Conservation (phyloP, 2,888 invertebrate species). For the Cinara cedri region DNA sequence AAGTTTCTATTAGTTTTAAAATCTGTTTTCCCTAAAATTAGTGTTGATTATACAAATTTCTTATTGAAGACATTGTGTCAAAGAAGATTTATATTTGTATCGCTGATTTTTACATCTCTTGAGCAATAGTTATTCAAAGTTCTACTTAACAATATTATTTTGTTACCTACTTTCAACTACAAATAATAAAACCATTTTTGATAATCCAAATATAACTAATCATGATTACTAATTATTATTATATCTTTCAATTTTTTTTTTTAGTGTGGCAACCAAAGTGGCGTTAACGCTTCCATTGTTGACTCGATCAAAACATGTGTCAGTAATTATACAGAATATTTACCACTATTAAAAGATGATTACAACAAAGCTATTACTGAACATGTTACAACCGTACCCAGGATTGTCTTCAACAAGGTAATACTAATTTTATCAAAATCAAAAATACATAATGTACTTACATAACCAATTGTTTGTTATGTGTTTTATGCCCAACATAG, state of each 20-base stretch:
- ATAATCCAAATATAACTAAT: too few relatives aligned
- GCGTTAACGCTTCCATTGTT: neutral
- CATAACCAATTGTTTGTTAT: neutral
- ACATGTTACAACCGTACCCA: neutral
- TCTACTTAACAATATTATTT: neutral
- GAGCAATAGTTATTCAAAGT: neutral
- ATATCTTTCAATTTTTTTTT: neutral
- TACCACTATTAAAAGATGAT: neutral
- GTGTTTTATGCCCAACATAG: neutral
- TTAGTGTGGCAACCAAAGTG: constrained; percentile 18
- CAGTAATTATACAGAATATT: neutral
- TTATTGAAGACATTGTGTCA: too few relatives aligned
- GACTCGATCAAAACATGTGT: neutral
- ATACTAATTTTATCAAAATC: neutral
- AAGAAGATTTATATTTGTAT: too few relatives aligned
- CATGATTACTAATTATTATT: neutral
- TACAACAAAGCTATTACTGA: neutral
- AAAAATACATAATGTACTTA: neutral
- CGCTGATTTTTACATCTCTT: neutral
- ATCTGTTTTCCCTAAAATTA: too few relatives aligned
- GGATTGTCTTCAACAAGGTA: constrained; percentile 25
- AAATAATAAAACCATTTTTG: neutral
- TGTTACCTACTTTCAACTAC: neutral
- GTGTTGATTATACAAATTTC: too few relatives aligned
- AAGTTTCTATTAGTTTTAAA: too few relatives aligned